Conservation (phyloP, 53 echinoderm and acorn worm species). For the Stichopus horrens region DNA sequence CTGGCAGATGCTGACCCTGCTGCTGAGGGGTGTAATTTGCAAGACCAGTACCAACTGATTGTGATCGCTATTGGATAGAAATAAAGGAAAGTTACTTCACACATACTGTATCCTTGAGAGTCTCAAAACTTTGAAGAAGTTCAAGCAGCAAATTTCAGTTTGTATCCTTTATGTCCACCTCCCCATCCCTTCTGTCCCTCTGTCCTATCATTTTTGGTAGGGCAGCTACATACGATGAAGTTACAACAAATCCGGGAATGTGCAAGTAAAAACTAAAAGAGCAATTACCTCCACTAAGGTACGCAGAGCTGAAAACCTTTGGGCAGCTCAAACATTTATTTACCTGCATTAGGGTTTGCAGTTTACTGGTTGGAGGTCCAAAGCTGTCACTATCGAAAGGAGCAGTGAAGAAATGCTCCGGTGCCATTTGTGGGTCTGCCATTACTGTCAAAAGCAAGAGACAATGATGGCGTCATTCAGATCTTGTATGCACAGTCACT, state of each 20-base stretch:
- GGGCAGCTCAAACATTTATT: not conserved
- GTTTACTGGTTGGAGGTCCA: conserved; percentile 87
- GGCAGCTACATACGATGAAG: not conserved
- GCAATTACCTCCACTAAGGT: not conserved
- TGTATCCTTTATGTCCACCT: too few relatives aligned
- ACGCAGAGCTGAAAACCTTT: not conserved
- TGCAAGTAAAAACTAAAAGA: not conserved
- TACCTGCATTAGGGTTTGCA: conserved; percentile 98
- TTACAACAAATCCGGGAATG: not conserved
- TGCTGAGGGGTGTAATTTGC: conserved; percentile 63
- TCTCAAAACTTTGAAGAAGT: too few relatives aligned
- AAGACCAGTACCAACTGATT: conserved; percentile 79
- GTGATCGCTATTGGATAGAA: conserved; percentile 64
- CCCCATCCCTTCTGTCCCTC: too few relatives aligned
- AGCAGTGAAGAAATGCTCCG: conserved; percentile 95
- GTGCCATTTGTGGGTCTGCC: conserved; percentile 87
- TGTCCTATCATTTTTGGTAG: too few relatives aligned
- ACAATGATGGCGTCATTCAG: not conserved
- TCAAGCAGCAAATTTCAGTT: too few relatives aligned
- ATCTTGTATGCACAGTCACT: not conserved
- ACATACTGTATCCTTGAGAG: too few relatives aligned
- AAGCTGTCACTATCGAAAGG: conserved; percentile 96
- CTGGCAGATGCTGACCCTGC: conserved; percentile 14
- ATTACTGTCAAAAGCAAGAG: conserved; percentile 51
- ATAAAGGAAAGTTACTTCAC: not conserved